Evolutionary conservation across 2,113 vertebrate genomes (phyloP), one percentile per base, ranked within the genome.

Genomic region (Petaurus breviceps): DNA sequence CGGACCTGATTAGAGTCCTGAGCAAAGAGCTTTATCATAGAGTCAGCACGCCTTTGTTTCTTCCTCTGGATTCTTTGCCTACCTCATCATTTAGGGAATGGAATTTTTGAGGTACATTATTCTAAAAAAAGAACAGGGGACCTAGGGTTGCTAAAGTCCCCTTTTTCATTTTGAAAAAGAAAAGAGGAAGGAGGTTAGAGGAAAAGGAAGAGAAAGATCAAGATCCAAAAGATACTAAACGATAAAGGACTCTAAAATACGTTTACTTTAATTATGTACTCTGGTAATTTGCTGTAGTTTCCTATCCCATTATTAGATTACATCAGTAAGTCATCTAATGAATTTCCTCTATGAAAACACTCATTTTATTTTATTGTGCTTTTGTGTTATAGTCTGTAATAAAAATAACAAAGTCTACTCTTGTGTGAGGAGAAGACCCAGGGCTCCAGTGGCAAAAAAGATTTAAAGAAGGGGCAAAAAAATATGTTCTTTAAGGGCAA

Each of bases 261-360:
- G 97, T 97, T 97, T 94, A 61, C 92, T 98, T 98, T 98, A 98
- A 98, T 98, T 98, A 98, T 84, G 98, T 94, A 98, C 94, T 97
- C 98, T 4, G 94, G 96, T 98, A 98, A 98, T 98, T 98, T 98
- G 98, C 98, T 97, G 96, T 96, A 16, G 8, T 10, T 94, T 97
- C 95, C 96, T 51, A 26, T 97, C 95, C 96, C 95, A 97, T 98
- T 98, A 98, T 97, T 98, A 98, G 98, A 98, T 98, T 91, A 98
- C 50, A 26, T 93, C 98, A 95, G 93, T 98, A 98, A 98, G 97
- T 98, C 98, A 97, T 98, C 96, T 97, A 96, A 98, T 84, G 94
- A 97, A 92, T 91, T 94, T 52, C 51, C 16, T 0, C 96, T 12
- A 95, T 90, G 97, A 97, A 98, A 98, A 96, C 97, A 97, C 95